phyloP scores from a whole-genome alignment of 2,797 vertebrate genomes.

The Clarias platycephalus region DNA sequence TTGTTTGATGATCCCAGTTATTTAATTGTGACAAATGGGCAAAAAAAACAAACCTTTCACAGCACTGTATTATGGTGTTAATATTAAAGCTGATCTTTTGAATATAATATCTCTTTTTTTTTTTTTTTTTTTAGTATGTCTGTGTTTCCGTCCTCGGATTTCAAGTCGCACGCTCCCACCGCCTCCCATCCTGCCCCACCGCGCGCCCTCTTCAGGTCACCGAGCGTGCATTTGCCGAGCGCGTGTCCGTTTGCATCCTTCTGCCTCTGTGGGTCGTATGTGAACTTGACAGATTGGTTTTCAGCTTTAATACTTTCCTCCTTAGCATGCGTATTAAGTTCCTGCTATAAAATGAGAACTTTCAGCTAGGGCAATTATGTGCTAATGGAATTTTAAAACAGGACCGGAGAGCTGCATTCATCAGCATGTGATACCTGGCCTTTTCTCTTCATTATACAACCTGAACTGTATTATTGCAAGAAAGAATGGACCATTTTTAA shows the following conservation, averaged over 20 bases:
- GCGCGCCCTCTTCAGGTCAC: not conserved
- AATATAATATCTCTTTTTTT: no score
- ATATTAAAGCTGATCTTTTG: no score
- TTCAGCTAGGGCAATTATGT: constrained; percentile 54
- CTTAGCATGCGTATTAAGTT: constrained; percentile 22
- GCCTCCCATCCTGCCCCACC: not conserved
- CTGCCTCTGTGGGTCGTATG: not conserved
- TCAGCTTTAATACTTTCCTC: constrained; percentile 29
- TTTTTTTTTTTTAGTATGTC: no score
- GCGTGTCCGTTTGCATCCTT: constrained; percentile 6
- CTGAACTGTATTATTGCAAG: constrained; percentile 41
- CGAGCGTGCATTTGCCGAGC: not conserved
- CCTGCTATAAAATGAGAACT: constrained; percentile 46
- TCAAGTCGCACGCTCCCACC: not conserved
- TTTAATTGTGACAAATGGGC: no score
- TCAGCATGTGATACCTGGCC: constrained; percentile 38
- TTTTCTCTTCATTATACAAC: constrained; percentile 50
- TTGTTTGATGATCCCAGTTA: no score
- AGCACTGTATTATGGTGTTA: no score
- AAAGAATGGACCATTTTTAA: constrained; percentile 19
- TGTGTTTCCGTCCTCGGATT: not conserved
- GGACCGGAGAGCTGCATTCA: constrained; percentile 47
- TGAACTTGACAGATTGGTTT: constrained; percentile 58
- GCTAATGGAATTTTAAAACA: constrained; percentile 59
- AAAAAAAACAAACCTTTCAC: no score